A percentile compares a stretch with the other conserved stretches of the same genome.
Conservation (phyloP, 1,140 invertebrate species). For the Solen grandis region DNA sequence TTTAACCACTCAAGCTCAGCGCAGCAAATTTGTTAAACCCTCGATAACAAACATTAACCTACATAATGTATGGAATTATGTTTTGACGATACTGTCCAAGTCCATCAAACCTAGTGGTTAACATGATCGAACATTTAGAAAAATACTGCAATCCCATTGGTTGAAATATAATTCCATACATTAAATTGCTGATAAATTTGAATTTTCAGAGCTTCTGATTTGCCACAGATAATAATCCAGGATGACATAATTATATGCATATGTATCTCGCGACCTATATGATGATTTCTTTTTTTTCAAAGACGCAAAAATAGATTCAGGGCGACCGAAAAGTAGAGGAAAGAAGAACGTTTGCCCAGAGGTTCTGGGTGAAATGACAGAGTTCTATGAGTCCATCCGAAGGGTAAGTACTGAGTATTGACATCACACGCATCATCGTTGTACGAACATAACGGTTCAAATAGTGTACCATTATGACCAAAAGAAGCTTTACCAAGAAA, state of each 20-base stretch:
- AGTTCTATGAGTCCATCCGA: constrained; percentile 29
- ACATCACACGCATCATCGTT: neutral
- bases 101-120: neutral
- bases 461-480: neutral
- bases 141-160: neutral
- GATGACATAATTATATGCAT: neutral
- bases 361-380: constrained; percentile 39
- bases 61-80: too few species aligned
- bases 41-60: too few species aligned
- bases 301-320: constrained; percentile 42
- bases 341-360: constrained; percentile 23
- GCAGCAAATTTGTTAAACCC: too few species aligned
- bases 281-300: neutral
- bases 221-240: neutral
- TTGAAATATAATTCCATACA: neutral
- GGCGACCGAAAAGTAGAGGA: neutral
- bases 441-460: neutral
- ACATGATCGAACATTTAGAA: neutral
- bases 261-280: neutral
- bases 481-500: neutral
- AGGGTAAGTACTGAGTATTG: constrained; percentile 18
- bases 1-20: too few species aligned
- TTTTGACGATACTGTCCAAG: too few species aligned
- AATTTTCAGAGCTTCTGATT: neutral
- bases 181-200: neutral